phyloP scores from a whole-genome alignment of 2,797 vertebrate genomes.

The Pipistrellus pygmaeus region DNA sequence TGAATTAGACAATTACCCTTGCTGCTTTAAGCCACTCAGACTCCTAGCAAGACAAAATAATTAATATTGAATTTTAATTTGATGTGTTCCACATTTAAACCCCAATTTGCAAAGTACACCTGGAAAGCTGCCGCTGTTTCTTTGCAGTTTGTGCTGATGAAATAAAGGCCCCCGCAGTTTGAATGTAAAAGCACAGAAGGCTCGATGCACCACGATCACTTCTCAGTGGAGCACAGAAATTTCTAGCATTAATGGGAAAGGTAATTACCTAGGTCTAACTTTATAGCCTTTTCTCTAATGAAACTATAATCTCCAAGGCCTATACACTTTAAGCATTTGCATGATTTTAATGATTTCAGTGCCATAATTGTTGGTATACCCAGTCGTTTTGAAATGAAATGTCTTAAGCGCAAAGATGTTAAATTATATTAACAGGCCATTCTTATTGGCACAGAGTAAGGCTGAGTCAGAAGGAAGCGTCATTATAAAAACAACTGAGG shows the following conservation, averaged over 20 bases:
- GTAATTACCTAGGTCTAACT: constrained; percentile 93
- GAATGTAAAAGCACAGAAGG: constrained; percentile 90
- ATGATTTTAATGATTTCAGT: constrained; percentile 90
- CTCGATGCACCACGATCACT: constrained; percentile 88
- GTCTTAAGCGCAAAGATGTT: constrained; percentile 85
- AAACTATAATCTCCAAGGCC: constrained; percentile 93
- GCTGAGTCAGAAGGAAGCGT: constrained; percentile 69
- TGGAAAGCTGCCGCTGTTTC: constrained; percentile 94
- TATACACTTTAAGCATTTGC: constrained; percentile 90
- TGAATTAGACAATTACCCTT: constrained; percentile 94
- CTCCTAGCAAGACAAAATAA: constrained; percentile 96
- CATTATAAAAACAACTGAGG: constrained; percentile 77
- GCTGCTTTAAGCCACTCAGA: constrained; percentile 93
- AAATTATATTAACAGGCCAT: constrained; percentile 87
- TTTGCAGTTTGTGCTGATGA: constrained; percentile 93
- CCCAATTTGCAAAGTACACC: constrained; percentile 97
- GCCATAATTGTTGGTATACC: constrained; percentile 87
- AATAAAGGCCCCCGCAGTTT: constrained; percentile 93
- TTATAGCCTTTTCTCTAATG: constrained; percentile 93
- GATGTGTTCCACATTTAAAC: constrained; percentile 96
- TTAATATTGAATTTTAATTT: constrained; percentile 99
- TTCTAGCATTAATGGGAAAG: constrained; percentile 92
- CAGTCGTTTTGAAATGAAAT: constrained; percentile 84
- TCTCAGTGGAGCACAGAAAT: constrained; percentile 92
- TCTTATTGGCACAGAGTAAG: constrained; percentile 83